Base-by-base conservation (phyloP, 2,797 vertebrate species). In the Melanotaenia nigrans region DNA sequence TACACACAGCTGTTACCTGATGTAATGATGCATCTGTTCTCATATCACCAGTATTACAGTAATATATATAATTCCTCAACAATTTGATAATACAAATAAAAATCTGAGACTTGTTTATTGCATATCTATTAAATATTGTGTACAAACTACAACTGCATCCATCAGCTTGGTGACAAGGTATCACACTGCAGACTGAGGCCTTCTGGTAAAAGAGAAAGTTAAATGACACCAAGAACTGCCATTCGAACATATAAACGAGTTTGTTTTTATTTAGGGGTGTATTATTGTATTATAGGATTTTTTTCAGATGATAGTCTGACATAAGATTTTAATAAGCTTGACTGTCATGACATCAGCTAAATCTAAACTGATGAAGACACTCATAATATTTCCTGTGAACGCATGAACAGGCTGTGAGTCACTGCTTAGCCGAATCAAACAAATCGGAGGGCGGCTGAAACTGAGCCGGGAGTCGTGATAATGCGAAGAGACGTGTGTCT, bases 391-490 rank as follows among this genome's bases (percentile, higher is more conserved):
- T 82, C 59, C 54, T 81, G 55, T 61, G 42, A 62, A 57, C 20
- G 64, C 36, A 32, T 71, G 68, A 73, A 61, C 12, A 18, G 16
- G 38, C 55, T 77, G 32, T 84, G 85, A 88, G 63, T 88, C 71
- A 84, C 55, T 58, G 35, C 68, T 70, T 56, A 58, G 53, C 20
- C 36, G 63, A 84, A 79, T 67, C 63, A 71, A 78, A 83, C 58
- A 82, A 62, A 82, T 77, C 65, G 61, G 22, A 72, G 66, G 59
- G 67, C 57, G 28, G 25, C 33, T 65, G 61, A 61, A 55, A 63
- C 12, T 72, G 69, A 79, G 33, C 56, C 42, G 49, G 49, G 73
- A 64, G 65, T 70, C 6, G 61, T 67, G 68, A 61, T 70, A 47
- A 75, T 62, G 36, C 51, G 61, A 71, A 42, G 59, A 42, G 7